phyloP scores from a whole-genome alignment of 2,113 vertebrate species.

The Microcebus griseorufus region DNA sequence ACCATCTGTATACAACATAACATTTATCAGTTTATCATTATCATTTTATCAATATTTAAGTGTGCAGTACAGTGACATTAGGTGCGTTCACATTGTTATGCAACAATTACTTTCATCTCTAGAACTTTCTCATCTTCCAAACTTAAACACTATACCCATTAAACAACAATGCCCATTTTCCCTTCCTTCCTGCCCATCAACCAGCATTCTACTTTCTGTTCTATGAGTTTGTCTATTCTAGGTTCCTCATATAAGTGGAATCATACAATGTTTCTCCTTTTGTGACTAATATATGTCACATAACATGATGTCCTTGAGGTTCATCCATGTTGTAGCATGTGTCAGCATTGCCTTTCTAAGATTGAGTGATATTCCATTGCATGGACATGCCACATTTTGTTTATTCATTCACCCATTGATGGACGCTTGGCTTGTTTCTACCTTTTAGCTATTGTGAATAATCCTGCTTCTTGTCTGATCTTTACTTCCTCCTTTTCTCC shows the following conservation, averaged over 20 bases:
- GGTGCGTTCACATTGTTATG: not conserved
- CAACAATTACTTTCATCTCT: too few relatives aligned
- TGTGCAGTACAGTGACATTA: not conserved
- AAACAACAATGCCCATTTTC: not conserved
- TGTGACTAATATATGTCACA: not conserved
- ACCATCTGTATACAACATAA: not conserved
- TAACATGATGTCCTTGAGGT: not conserved
- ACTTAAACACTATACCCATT: not conserved
- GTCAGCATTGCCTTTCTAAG: not conserved
- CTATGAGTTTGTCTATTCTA: not conserved
- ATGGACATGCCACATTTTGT: not conserved
- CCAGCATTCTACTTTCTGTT: not conserved
- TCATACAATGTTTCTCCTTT: not conserved
- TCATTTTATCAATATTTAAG: not conserved
- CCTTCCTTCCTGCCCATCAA: not conserved
- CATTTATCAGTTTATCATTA: too few relatives aligned
- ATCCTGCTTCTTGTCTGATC: not conserved
- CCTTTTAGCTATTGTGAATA: not conserved
- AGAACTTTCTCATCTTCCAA: not conserved
- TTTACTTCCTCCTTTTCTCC: not conserved
- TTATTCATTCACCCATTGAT: not conserved
- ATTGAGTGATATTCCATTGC: not conserved
- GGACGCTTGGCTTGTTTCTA: not conserved
- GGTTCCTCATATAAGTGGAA: not conserved
- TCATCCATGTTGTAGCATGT: not conserved